phyloP scores from a whole-genome alignment of 2,113 vertebrate genomes.

The Amblyornis subalaris region DNA sequence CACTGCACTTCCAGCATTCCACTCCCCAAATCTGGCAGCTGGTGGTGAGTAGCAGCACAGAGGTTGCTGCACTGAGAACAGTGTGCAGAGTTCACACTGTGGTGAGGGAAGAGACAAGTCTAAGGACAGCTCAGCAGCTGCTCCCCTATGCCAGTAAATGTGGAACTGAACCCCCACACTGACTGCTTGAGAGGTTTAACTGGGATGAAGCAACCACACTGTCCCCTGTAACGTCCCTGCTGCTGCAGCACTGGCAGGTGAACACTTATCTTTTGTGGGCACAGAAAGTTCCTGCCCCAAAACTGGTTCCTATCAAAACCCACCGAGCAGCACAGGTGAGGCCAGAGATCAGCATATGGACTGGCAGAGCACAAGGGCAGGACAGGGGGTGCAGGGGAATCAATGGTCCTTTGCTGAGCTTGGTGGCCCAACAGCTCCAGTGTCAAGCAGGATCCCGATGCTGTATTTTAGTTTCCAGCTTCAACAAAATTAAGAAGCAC shows the following conservation, averaged over 20 bases:
- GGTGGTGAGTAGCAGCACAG: background rate
- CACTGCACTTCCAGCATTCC: background rate
- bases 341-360: background rate
- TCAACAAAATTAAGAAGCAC: background rate
- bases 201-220: background rate
- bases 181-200: background rate
- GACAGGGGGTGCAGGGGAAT: background rate
- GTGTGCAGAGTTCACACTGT: fast-evolving
- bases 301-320: background rate
- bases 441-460: background rate
- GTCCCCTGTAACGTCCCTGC: no score
- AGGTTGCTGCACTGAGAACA: background rate
- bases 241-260: background rate
- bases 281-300: background rate
- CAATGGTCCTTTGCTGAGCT: background rate
- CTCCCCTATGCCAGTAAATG: background rate
- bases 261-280: fast-evolving
- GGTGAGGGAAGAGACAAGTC: fast-evolving
- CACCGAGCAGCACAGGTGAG: fast-evolving
- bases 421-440: background rate
- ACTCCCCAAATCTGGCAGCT: background rate
- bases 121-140: background rate
- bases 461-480: background rate
- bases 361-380: background rate
- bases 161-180: background rate